These are phyloP conservation scores for Harpalus rufipes DNA, from an alignment of 2,888 invertebrate species.

Conservation along the genomic window DNA sequence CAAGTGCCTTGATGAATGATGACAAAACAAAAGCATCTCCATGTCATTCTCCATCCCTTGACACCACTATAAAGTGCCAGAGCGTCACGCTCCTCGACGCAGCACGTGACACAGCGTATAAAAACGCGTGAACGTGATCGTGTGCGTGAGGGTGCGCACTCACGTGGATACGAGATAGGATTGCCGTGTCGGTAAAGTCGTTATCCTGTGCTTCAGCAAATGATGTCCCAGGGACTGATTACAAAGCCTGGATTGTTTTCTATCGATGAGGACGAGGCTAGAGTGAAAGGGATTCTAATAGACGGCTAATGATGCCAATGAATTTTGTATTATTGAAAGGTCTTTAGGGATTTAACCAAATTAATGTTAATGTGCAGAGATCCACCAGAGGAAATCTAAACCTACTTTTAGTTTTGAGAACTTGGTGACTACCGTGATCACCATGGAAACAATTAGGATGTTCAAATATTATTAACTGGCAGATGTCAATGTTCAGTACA, in stretches of 20 bases:
- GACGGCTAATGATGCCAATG: too few relatives aligned
- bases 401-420: too few relatives aligned
- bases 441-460: too few relatives aligned
- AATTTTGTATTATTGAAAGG: too few relatives aligned
- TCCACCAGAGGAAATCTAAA: too few relatives aligned
- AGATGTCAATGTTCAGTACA: too few relatives aligned
- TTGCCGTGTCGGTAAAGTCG: neutral
- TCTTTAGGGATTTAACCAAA: too few relatives aligned
- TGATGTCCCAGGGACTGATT: neutral
- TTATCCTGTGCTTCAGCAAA: neutral
- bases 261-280: neutral
- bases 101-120: neutral
- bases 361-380: too few relatives aligned
- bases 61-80: neutral
- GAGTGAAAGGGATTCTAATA: too few relatives aligned
- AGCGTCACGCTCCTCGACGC: neutral
- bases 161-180: constrained; percentile 1
- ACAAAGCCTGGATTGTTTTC: neutral
- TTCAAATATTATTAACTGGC: too few relatives aligned
- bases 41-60: neutral
- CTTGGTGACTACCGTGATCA: too few relatives aligned
- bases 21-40: neutral
- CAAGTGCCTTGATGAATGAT: neutral
- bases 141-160: neutral
- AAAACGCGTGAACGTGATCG: constrained; percentile 11